These are phyloP conservation scores for Antennarius maculatus DNA, from an alignment of 2,797 vertebrate species.

Conservation along the genomic window DNA sequence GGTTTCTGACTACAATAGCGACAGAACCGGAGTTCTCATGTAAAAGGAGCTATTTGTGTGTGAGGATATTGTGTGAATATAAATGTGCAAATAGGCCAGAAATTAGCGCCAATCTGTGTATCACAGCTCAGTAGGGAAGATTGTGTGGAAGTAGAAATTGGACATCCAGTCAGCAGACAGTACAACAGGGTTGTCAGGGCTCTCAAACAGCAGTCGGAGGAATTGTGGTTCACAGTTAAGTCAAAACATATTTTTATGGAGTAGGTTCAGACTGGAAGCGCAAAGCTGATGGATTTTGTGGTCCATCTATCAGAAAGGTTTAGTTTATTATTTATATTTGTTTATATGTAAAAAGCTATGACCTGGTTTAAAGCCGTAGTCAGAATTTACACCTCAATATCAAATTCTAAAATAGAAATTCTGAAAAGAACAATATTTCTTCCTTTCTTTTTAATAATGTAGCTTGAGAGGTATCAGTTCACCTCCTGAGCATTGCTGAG, in stretches of 20 bases:
- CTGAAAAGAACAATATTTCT: not conserved
- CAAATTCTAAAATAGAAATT: too few relatives aligned
- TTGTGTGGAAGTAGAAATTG: constrained; percentile 44
- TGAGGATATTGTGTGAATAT: constrained; percentile 8
- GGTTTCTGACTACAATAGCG: constrained; percentile 7
- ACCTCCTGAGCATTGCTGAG: too few relatives aligned
- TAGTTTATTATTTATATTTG: too few relatives aligned
- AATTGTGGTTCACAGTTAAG: constrained; percentile 18
- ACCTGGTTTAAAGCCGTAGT: not conserved
- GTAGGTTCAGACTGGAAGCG: constrained; percentile 10
- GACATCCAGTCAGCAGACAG: constrained; percentile 54
- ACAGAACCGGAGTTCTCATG: constrained; percentile 2
- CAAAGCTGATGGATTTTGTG: constrained; percentile 24
- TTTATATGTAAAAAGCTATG: constrained; percentile 5
- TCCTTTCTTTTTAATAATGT: not conserved
- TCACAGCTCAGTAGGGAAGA: constrained; percentile 48
- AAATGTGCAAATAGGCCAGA: constrained; percentile 33
- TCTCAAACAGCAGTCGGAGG: constrained; percentile 18
- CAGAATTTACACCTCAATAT: too few relatives aligned
- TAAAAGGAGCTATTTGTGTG: constrained; percentile 27
- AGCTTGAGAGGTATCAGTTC: too few relatives aligned
- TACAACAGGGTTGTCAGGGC: constrained; percentile 20
- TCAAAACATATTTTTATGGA: constrained; percentile 28
- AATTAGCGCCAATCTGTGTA: constrained; percentile 63
- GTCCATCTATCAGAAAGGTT: not conserved